Conservation (phyloP, 1,140 invertebrate genomes). For the Heliconius hermathena region DNA sequence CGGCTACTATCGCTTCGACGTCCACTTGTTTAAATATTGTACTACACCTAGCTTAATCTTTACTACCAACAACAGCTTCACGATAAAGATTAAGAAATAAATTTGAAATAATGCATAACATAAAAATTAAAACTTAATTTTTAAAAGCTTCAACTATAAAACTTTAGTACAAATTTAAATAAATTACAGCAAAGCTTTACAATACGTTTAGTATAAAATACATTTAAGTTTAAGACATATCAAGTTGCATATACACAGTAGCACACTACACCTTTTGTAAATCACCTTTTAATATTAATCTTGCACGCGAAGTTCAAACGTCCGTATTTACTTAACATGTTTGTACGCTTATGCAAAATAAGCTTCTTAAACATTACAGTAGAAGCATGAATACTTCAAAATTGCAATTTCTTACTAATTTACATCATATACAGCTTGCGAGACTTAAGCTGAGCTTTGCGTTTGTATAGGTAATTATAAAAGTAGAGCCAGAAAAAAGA, state of each 20-base stretch:
- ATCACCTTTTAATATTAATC: slow-evolving; percentile 12
- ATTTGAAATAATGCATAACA: not conserved
- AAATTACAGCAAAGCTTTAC: slow-evolving; percentile 7
- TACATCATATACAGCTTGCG: too few species aligned
- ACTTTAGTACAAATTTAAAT: slow-evolving; percentile 4
- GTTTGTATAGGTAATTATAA: too few species aligned
- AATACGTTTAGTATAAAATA: not conserved
- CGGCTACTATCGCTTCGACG: too few species aligned
- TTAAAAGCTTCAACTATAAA: not conserved
- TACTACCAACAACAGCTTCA: too few species aligned
- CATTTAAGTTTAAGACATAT: not conserved
- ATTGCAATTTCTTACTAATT: too few species aligned
- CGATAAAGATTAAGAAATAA: too few species aligned
- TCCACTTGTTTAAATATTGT: too few species aligned
- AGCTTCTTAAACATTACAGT: not conserved
- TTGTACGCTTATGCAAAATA: not conserved
- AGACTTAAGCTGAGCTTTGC: too few species aligned
- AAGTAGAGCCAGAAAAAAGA: too few species aligned
- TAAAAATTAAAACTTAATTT: not conserved
- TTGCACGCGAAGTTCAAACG: slow-evolving; percentile 17
- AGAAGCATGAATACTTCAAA: too few species aligned
- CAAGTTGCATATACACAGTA: slow-evolving; percentile 11
- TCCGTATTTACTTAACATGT: not conserved
- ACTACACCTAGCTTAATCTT: too few species aligned
- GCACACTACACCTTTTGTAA: slow-evolving; percentile 4